phyloP scores from a whole-genome alignment of 2,113 vertebrate species.

The Grammomys surdaster region DNA sequence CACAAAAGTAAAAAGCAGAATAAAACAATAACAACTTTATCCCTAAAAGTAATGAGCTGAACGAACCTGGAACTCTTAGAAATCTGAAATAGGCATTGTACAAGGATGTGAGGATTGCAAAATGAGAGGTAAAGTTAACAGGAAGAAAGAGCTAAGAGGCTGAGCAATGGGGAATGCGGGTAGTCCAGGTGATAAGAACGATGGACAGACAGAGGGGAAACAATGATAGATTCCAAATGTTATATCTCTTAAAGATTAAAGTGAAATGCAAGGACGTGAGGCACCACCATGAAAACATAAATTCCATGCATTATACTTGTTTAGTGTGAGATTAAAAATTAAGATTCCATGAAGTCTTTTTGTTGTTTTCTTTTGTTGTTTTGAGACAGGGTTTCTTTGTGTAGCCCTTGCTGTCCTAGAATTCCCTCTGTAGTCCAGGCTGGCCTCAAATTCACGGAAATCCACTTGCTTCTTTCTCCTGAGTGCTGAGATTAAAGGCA shows the following conservation, averaged over 20 bases:
- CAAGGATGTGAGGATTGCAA: neutral
- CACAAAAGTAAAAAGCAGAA: neutral
- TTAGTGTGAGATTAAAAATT: neutral
- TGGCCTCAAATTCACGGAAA: neutral
- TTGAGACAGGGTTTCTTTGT: neutral
- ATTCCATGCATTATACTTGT: neutral
- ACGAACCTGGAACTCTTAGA: neutral
- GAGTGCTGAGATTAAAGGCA: neutral
- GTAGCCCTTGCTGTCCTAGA: neutral
- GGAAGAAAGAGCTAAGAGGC: neutral
- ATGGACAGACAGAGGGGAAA: neutral
- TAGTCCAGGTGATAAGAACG: neutral
- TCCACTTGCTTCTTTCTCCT: neutral
- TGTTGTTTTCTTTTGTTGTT: neutral
- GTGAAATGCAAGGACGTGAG: neutral
- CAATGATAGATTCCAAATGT: neutral
- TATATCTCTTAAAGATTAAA: neutral
- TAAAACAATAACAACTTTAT: neutral
- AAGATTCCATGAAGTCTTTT: neutral
- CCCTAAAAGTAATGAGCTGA: neutral
- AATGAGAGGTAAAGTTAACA: neutral
- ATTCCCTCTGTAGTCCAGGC: neutral
- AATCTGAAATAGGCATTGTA: neutral
- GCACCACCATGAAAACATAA: neutral
- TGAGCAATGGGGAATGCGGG: neutral